Conservation (phyloP, 2,888 invertebrate genomes). For the Amaurobius ferox region DNA sequence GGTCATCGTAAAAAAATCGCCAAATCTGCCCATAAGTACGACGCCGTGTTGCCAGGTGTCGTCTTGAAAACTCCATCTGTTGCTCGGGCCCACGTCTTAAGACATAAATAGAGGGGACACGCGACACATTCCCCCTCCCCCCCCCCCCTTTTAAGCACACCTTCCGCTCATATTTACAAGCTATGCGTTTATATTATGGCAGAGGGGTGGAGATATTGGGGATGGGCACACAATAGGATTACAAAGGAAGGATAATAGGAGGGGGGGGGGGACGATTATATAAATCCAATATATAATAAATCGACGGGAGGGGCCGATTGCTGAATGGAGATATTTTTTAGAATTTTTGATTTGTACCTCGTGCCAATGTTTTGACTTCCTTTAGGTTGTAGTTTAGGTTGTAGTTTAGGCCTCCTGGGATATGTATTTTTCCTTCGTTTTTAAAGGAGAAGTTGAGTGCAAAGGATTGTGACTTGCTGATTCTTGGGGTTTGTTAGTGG, state of each 20-base stretch:
- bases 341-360: conserved; percentile 12
- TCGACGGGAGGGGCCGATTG: conserved; percentile 43
- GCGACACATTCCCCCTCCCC: too few species aligned
- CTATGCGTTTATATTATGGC: conserved; percentile 58
- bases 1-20: too few species aligned
- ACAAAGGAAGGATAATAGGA: conserved; percentile 43
- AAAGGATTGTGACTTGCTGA: conserved; percentile 13
- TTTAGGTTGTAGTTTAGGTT: neutral
- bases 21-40: neutral
- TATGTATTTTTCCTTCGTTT: neutral
- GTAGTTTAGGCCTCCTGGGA: too few species aligned
- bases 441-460: neutral
- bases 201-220: conserved; percentile 28
- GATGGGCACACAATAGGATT: conserved; percentile 46
- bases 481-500: neutral
- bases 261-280: conserved; percentile 43
- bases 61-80: conserved; percentile 44
- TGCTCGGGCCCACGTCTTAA: conserved; percentile 27
- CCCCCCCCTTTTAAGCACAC: conserved; percentile 40
- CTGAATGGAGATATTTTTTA: conserved; percentile 32
- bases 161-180: conserved; percentile 62
- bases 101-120: conserved; percentile 46
- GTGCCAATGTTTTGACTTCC: conserved; percentile 12
- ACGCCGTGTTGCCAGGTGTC: conserved; percentile 39
- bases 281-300: conserved; percentile 69